These are phyloP conservation scores for Sternotherus odoratus DNA, from an alignment of 2,797 vertebrate species.

Conservation along the genomic window DNA sequence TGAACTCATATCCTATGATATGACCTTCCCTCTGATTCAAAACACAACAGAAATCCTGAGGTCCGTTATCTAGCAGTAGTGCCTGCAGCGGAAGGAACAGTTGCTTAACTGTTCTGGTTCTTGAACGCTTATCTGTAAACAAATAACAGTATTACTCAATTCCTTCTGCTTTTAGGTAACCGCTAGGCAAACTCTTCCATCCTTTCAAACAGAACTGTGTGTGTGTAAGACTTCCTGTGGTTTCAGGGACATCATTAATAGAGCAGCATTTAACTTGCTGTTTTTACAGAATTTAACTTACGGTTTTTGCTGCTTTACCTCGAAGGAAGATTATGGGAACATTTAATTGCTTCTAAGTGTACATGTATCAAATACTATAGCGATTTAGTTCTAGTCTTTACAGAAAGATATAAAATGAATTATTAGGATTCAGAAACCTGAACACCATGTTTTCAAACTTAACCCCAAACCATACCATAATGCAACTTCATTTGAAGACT, in stretches of 20 bases:
- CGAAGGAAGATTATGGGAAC: background rate
- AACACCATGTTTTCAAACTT: background rate
- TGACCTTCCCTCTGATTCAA: background rate
- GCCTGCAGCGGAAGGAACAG: background rate
- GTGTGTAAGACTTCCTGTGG: constrained; percentile 47
- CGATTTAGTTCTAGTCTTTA: background rate
- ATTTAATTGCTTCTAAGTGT: background rate
- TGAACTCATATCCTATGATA: background rate
- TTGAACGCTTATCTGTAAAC: background rate
- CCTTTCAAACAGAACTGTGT: background rate
- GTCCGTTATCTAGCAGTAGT: background rate
- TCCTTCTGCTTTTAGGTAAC: background rate
- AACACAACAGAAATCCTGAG: background rate
- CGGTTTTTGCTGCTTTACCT: constrained; percentile 16
- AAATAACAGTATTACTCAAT: background rate
- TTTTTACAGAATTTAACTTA: background rate
- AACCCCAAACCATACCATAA: background rate
- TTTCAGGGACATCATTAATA: constrained; percentile 25
- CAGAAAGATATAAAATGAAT: background rate
- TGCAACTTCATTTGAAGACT: background rate
- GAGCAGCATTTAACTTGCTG: constrained; percentile 50
- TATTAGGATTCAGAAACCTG: background rate
- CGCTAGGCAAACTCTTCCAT: background rate
- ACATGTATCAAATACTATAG: rapidly evolving
- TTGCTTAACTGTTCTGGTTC: constrained; percentile 8